Conservation (phyloP, 2,797 vertebrate genomes). For the Gallinago stenura region DNA sequence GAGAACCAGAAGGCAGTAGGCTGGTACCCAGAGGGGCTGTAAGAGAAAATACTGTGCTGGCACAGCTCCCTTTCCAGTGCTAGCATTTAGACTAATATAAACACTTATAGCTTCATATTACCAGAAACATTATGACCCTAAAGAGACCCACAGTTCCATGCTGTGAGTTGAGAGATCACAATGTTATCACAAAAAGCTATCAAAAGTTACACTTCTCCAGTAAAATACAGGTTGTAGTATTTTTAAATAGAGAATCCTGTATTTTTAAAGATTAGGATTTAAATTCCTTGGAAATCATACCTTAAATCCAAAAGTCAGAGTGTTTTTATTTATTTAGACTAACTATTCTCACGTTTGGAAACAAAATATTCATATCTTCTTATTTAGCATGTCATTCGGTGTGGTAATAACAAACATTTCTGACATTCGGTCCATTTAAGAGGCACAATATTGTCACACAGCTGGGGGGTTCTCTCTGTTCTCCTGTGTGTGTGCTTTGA, state of each 20-base stretch:
- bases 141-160: background rate
- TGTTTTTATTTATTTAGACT: background rate
- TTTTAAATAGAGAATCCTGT: background rate
- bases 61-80: background rate
- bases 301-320: background rate
- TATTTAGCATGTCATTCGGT: background rate
- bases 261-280: background rate
- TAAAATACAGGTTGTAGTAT: background rate
- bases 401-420: background rate
- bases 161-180: background rate
- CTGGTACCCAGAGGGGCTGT: background rate
- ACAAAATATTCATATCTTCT: accelerated
- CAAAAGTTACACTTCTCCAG: background rate
- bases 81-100: background rate
- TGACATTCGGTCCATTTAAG: background rate
- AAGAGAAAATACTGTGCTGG: background rate
- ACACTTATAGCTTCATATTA: background rate
- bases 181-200: background rate
- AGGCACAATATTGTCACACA: accelerated
- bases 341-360: background rate
- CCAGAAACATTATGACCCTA: background rate
- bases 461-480: background rate
- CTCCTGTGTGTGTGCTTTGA: background rate
- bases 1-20: background rate
- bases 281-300: background rate